Conservation (phyloP, 2,113 vertebrate genomes). For the Cettia cetti region DNA sequence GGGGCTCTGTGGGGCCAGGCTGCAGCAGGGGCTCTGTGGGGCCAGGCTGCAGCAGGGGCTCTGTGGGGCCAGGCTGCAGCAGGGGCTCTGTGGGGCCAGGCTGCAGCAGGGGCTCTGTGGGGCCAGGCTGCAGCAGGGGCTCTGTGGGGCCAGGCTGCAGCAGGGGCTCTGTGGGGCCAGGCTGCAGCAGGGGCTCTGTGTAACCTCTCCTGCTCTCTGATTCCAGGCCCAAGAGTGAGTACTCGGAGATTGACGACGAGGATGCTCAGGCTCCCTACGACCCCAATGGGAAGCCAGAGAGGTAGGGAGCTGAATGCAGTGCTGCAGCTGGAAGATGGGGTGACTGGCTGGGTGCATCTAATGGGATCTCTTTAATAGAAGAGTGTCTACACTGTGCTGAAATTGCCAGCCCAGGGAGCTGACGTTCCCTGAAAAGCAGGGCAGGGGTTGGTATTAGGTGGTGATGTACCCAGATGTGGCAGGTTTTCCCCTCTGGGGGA, state of each 20-base stretch:
- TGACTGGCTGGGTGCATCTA: neutral
- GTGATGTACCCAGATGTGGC: neutral
- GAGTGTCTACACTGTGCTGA: neutral
- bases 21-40: no score
- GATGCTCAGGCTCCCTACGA: slow-evolving; percentile 93
- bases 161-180: neutral
- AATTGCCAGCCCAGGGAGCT: neutral
- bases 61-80: neutral
- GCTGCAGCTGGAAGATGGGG: neutral
- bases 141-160: neutral
- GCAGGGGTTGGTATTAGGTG: neutral
- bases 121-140: neutral
- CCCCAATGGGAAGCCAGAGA: slow-evolving; percentile 94
- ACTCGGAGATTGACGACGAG: slow-evolving; percentile 95
- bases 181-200: neutral
- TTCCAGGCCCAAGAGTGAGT: slow-evolving; percentile 96
- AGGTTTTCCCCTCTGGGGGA: neutral
- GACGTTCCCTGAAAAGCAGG: neutral
- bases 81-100: neutral
- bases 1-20: neutral
- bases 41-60: neutral
- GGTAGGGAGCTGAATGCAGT: slow-evolving; percentile 66
- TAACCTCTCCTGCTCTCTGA: neutral
- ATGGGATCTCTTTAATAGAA: accelerated
- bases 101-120: accelerated